Evolutionary conservation across 2,113 vertebrate genomes (phyloP).

Genomic region (Microtus montanus): DNA sequence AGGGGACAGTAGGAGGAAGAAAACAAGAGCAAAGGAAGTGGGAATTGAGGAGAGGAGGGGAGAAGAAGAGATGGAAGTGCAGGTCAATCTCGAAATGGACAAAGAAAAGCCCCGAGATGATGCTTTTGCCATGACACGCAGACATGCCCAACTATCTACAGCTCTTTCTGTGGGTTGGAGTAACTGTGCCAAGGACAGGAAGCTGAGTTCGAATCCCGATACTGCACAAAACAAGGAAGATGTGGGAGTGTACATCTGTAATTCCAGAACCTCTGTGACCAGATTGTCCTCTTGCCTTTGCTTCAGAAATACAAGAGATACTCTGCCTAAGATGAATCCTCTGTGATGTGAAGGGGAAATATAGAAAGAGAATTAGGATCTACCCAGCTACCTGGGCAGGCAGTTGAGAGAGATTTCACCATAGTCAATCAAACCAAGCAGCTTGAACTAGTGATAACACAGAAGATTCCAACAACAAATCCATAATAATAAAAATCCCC

Average conservation of each 20-base stretch:
- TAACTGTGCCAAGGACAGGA: neutral
- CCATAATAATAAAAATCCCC: neutral
- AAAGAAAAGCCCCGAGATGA: conserved; percentile 52
- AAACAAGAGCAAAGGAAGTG: neutral
- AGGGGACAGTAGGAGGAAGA: neutral
- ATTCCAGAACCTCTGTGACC: neutral
- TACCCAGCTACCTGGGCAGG: neutral
- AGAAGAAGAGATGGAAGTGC: accelerated
- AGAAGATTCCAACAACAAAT: neutral
- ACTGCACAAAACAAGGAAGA: neutral
- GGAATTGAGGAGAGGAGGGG: accelerated
- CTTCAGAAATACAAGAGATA: conserved; percentile 60
- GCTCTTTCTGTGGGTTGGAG: too few species aligned
- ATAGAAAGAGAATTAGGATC: neutral
- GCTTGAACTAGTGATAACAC: neutral
- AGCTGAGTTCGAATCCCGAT: neutral
- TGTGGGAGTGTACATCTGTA: too few species aligned
- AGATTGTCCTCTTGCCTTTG: neutral
- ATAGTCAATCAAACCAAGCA: neutral
- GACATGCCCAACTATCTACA: conserved; percentile 49
- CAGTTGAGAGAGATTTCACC: neutral
- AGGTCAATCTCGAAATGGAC: neutral
- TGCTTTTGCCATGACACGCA: conserved; percentile 55
- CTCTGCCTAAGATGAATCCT: conserved; percentile 44
- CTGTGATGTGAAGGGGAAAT: neutral